These are phyloP conservation scores for Montipora efflorescens DNA, from an alignment of 64 coral and sea anemone genomes.

Conservation along the genomic window DNA sequence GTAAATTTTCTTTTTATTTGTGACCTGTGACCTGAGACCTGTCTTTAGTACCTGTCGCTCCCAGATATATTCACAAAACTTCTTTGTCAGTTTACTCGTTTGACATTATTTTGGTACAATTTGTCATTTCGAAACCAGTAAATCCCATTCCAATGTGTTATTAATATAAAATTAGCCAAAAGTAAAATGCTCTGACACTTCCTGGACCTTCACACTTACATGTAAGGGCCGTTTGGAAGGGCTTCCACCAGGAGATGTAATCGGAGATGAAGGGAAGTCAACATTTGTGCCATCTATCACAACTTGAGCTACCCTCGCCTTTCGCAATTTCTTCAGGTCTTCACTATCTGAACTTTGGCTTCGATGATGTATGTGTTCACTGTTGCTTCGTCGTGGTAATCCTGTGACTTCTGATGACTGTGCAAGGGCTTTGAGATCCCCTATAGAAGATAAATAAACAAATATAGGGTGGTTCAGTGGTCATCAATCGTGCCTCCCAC, in stretches of 20 bases:
- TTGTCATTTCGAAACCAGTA: too few species aligned
- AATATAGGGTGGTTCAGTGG: too few species aligned
- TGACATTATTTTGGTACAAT: too few species aligned
- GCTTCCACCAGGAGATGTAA: slow-evolving; percentile 64
- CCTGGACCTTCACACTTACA: not conserved
- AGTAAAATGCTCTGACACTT: not conserved
- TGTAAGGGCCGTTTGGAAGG: slow-evolving; percentile 27
- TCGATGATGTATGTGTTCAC: slow-evolving; percentile 26
- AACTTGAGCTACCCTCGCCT: slow-evolving; percentile 70
- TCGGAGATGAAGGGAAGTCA: slow-evolving; percentile 79
- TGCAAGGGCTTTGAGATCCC: slow-evolving; percentile 46
- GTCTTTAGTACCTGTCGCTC: too few species aligned
- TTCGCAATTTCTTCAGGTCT: slow-evolving; percentile 75
- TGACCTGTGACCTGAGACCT: too few species aligned
- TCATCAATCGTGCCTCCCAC: too few species aligned
- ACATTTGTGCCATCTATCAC: slow-evolving; percentile 72
- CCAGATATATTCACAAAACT: too few species aligned
- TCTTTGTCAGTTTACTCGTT: too few species aligned
- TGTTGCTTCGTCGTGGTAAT: slow-evolving; percentile 28
- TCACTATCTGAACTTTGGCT: slow-evolving; percentile 80
- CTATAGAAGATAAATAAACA: slow-evolving; percentile 3
- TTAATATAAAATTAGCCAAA: too few species aligned
- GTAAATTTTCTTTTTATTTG: too few species aligned
- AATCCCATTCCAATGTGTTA: too few species aligned
- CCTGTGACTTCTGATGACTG: slow-evolving; percentile 6